phyloP scores from a whole-genome alignment of 2,888 invertebrate species.

The Cryptocephalus primarius region DNA sequence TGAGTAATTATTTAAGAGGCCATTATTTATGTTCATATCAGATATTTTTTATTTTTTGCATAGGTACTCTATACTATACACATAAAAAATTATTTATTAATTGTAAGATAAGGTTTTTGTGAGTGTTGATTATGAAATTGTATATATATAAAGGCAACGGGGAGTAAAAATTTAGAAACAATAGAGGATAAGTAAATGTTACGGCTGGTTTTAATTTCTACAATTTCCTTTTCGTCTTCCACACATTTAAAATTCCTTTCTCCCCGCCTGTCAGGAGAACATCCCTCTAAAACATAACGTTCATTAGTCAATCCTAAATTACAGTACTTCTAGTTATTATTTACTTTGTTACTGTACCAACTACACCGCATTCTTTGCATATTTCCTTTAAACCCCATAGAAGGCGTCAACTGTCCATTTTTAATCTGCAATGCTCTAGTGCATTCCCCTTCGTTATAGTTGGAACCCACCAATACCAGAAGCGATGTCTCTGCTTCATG shows the following conservation, averaged over 20 bases:
- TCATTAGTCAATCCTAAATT: too few relatives aligned
- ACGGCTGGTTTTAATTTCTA: background rate
- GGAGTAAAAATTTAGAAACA: too few relatives aligned
- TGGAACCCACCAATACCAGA: constrained; percentile 55
- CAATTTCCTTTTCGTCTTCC: constrained; percentile 38
- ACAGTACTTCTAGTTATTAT: constrained; percentile 16
- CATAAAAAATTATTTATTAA: too few relatives aligned
- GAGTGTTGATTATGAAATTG: too few relatives aligned
- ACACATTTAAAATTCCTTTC: constrained; percentile 53
- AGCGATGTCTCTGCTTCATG: constrained; percentile 40
- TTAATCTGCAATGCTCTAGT: constrained; percentile 37
- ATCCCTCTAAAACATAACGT: constrained; percentile 41
- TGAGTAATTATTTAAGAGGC: constrained; percentile 1
- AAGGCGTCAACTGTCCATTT: constrained; percentile 42
- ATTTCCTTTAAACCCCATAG: constrained; percentile 48
- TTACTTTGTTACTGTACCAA: constrained; percentile 51
- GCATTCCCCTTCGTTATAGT: constrained; percentile 47
- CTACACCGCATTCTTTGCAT: constrained; percentile 63
- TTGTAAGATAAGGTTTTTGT: too few relatives aligned
- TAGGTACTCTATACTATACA: too few relatives aligned
- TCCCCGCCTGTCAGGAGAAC: constrained; percentile 62
- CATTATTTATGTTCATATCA: constrained; percentile 5
- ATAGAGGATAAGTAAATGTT: background rate
- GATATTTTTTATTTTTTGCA: constrained; percentile 4
- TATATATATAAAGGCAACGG: too few relatives aligned